Evolutionary conservation across 2,113 vertebrate genomes (phyloP).

Genomic region (Corapipo altera): DNA sequence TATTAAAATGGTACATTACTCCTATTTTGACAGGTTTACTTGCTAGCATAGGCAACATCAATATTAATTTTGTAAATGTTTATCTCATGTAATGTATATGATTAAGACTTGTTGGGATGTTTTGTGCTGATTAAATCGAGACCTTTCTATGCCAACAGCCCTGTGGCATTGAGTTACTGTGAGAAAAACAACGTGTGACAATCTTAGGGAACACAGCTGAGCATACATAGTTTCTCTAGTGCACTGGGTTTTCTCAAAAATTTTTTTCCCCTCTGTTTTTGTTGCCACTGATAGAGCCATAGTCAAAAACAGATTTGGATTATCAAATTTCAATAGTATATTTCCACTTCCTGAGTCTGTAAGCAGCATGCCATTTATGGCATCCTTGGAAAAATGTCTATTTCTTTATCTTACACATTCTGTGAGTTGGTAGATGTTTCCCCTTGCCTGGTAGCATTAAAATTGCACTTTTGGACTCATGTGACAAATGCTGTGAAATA

Average conservation of each 20-base stretch:
- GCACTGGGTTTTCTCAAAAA: neutral
- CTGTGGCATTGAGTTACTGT: conserved; percentile 9
- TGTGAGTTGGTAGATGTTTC: conserved; percentile 15
- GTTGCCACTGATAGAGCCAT: neutral
- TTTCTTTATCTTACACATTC: conserved; percentile 8
- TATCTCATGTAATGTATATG: conserved; percentile 50
- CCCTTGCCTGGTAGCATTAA: conserved; percentile 27
- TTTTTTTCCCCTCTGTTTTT: neutral
- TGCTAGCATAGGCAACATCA: conserved; percentile 2
- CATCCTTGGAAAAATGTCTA: neutral
- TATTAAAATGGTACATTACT: neutral
- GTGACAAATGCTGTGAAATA: conserved; percentile 19
- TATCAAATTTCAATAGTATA: neutral
- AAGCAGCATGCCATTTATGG: neutral
- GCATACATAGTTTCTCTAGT: neutral
- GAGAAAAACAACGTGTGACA: conserved; percentile 25
- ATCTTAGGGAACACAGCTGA: neutral
- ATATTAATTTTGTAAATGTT: conserved; percentile 57
- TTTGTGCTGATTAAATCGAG: conserved; percentile 46
- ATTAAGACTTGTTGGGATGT: conserved; percentile 42
- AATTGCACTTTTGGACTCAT: conserved; percentile 7
- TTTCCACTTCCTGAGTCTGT: neutral
- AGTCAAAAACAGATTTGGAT: neutral
- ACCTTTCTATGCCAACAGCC: conserved; percentile 33
- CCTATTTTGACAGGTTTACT: conserved; percentile 10